These are phyloP conservation scores for Characodon lateralis DNA, from an alignment of 2,797 vertebrate genomes.

Conservation along the genomic window DNA sequence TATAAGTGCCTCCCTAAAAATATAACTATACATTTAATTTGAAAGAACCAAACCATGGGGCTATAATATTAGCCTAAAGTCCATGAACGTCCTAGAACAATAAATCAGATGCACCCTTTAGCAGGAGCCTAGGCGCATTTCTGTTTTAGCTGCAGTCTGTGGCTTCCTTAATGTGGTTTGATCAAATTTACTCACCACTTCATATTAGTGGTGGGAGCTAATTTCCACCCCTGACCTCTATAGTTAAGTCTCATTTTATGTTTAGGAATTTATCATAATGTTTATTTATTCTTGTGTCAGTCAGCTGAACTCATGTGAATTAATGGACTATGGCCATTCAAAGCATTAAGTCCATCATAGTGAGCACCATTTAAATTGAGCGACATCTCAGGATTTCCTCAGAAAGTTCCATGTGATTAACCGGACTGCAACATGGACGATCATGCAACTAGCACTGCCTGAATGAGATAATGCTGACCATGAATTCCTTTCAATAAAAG, in stretches of 20 bases:
- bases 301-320: not conserved
- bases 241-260: not conserved
- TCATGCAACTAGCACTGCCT: slow-evolving; percentile 18
- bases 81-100: too few relatives aligned
- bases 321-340: not conserved
- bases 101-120: too few relatives aligned
- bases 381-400: not conserved
- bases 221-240: not conserved
- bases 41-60: too few relatives aligned
- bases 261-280: not conserved
- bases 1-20: too few relatives aligned
- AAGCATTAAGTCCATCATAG: not conserved
- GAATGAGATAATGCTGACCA: slow-evolving; percentile 14
- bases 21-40: too few relatives aligned
- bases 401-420: slow-evolving; percentile 18
- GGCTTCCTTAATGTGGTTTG: not conserved
- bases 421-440: slow-evolving; percentile 13
- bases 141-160: not conserved
- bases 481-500: slow-evolving; percentile 37
- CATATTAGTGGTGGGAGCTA: not conserved
- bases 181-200: not conserved
- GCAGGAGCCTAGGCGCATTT: too few relatives aligned
- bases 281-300: not conserved
- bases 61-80: too few relatives aligned
- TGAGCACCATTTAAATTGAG: not conserved